Evolutionary conservation across 2,888 invertebrate species (phyloP).

Genomic region (Tethea ocularis): DNA sequence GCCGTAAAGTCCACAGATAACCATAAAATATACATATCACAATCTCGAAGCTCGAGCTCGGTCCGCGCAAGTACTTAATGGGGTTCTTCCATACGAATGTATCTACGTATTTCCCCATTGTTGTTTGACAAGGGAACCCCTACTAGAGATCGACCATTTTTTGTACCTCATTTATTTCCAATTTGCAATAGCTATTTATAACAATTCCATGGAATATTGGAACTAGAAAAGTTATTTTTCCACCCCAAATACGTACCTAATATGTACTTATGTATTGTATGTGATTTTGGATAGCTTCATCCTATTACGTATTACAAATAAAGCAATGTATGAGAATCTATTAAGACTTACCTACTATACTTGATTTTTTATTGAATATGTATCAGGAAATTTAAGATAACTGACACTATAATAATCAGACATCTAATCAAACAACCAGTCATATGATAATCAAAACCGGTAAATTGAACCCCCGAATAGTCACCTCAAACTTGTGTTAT

Average conservation of each 20-base stretch:
- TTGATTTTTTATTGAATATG: not conserved
- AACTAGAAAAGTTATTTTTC: slow-evolving; percentile 27
- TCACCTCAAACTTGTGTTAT: slow-evolving; percentile 41
- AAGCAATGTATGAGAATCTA: no score
- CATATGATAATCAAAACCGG: slow-evolving; percentile 35
- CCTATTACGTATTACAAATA: no score
- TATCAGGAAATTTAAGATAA: slow-evolving; percentile 6
- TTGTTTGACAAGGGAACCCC: slow-evolving; percentile 44
- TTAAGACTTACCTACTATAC: no score
- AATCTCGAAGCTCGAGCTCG: slow-evolving; percentile 31
- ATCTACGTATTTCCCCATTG: slow-evolving; percentile 51
- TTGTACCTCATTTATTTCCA: slow-evolving; percentile 62
- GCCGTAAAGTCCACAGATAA: slow-evolving; percentile 29
- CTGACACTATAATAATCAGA: slow-evolving; percentile 24
- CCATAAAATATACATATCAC: slow-evolving; percentile 52
- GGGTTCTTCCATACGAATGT: slow-evolving; percentile 37
- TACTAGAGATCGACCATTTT: slow-evolving; percentile 44
- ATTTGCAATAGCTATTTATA: slow-evolving; percentile 62
- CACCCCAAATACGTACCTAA: not conserved
- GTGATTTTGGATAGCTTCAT: not conserved
- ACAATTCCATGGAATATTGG: slow-evolving; percentile 43
- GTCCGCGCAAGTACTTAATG: slow-evolving; percentile 42
- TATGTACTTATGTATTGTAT: not conserved
- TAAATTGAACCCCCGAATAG: slow-evolving; percentile 37
- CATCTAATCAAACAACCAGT: slow-evolving; percentile 30